These are phyloP conservation scores for Heliconius melpomene DNA, from an alignment of 1,140 invertebrate species.

Conservation along the genomic window DNA sequence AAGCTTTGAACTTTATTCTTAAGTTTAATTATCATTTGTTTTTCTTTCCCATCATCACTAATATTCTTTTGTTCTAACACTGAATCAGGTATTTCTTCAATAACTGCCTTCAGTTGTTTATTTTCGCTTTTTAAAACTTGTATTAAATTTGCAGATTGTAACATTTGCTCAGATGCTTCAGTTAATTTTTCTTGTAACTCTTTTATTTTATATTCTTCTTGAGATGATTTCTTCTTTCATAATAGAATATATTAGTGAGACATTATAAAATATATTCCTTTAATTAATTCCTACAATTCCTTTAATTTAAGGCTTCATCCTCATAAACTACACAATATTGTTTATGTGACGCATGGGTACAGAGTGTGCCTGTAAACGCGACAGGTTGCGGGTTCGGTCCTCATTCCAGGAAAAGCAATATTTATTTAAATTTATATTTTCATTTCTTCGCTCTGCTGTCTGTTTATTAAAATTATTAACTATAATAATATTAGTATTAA, in stretches of 20 bases:
- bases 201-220: conserved; percentile 84
- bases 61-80: conserved; percentile 60
- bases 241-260: not conserved
- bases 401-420: too few species aligned
- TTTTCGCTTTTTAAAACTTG: conserved; percentile 63
- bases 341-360: too few species aligned
- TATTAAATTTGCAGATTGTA: conserved; percentile 65
- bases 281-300: too few species aligned
- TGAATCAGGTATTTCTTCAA: conserved; percentile 54
- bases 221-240: not conserved
- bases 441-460: too few species aligned
- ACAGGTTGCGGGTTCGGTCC: too few species aligned
- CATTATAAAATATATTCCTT: not conserved
- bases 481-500: too few species aligned
- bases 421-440: too few species aligned
- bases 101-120: conserved; percentile 51
- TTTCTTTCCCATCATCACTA: conserved; percentile 66
- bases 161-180: conserved; percentile 86
- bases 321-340: too few species aligned
- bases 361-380: too few species aligned
- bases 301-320: too few species aligned
- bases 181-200: conserved; percentile 86
- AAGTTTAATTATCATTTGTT: conserved; percentile 57
- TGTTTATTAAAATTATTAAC: too few species aligned
- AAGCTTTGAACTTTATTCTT: conserved; percentile 59